A percentile compares a stretch with the other conserved stretches of the same genome.
These are phyloP conservation scores for Corvus cornix DNA, from an alignment of 2,113 vertebrate species.

Conservation along the genomic window DNA sequence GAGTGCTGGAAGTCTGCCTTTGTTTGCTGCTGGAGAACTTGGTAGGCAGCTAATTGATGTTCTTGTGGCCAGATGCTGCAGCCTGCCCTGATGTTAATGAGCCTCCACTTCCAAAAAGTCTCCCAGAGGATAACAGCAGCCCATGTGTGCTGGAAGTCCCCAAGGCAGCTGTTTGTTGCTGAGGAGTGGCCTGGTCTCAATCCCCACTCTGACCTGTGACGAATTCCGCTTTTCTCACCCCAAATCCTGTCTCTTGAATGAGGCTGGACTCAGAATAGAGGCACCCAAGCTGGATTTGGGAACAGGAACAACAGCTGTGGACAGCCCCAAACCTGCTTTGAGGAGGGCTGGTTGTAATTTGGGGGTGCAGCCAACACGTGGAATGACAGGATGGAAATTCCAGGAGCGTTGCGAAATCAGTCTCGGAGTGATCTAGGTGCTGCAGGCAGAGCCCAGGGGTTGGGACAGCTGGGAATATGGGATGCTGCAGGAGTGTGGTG, in stretches of 20 bases:
- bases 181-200: neutral
- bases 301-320: neutral
- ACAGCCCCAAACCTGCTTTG: neutral
- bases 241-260: neutral
- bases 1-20: conserved; percentile 15
- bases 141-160: neutral
- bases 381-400: neutral
- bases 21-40: conserved; percentile 1
- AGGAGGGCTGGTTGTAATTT: neutral
- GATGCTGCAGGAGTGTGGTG: neutral
- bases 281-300: neutral
- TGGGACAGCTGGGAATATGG: neutral
- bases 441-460: neutral
- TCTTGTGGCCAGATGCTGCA: conserved; percentile 54
- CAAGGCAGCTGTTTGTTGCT: neutral
- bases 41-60: conserved; percentile 38
- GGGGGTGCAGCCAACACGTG: neutral
- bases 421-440: neutral
- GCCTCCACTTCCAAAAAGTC: neutral
- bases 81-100: neutral
- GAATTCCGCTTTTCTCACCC: neutral
- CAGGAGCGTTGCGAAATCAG: neutral
- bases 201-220: neutral
- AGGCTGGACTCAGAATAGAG: too few species aligned
- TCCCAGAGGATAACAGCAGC: neutral